A percentile compares a stretch with the other conserved stretches of the same genome.
These are phyloP conservation scores for Fistularia commersonii DNA, from an alignment of 2,797 vertebrate genomes.

Conservation along the genomic window DNA sequence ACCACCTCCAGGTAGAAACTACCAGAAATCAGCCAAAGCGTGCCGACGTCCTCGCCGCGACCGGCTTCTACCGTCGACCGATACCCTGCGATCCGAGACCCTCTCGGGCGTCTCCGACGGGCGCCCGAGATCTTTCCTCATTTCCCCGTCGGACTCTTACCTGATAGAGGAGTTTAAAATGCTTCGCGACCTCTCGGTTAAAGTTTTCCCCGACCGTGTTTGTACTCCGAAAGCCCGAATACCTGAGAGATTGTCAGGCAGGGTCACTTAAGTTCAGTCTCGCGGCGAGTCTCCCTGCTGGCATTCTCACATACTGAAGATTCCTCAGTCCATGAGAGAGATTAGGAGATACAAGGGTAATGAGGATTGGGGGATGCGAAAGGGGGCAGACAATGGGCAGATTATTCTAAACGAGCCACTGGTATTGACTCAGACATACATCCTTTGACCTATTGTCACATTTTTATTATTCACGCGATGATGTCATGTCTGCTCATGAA, in stretches of 20 bases:
- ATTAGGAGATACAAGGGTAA: conserved; percentile 44
- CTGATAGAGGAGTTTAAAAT: too few relatives aligned
- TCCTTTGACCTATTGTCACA: conserved; percentile 58
- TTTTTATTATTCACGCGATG: conserved; percentile 51
- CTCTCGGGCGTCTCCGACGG: too few relatives aligned
- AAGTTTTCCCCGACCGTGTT: too few relatives aligned
- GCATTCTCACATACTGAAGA: conserved; percentile 59
- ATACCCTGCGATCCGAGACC: too few relatives aligned
- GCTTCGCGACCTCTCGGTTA: too few relatives aligned
- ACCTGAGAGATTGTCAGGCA: neutral
- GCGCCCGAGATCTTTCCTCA: too few relatives aligned
- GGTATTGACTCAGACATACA: conserved; percentile 43
- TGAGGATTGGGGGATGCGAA: conserved; percentile 22
- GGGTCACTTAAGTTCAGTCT: conserved; percentile 35
- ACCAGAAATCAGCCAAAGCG: too few relatives aligned
- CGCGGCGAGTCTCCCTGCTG: conserved; percentile 32
- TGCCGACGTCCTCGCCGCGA: too few relatives aligned
- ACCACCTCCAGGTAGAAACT: too few relatives aligned
- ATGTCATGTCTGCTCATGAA: conserved; percentile 60
- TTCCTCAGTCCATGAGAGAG: conserved; percentile 56
- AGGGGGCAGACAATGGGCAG: conserved; percentile 36
- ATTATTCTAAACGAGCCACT: conserved; percentile 41
- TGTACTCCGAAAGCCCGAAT: neutral
- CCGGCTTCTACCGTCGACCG: too few relatives aligned
- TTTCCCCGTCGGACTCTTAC: too few relatives aligned